Evolutionary conservation across 2,888 invertebrate genomes (phyloP).

Genomic region (Autographa pulchrina): DNA sequence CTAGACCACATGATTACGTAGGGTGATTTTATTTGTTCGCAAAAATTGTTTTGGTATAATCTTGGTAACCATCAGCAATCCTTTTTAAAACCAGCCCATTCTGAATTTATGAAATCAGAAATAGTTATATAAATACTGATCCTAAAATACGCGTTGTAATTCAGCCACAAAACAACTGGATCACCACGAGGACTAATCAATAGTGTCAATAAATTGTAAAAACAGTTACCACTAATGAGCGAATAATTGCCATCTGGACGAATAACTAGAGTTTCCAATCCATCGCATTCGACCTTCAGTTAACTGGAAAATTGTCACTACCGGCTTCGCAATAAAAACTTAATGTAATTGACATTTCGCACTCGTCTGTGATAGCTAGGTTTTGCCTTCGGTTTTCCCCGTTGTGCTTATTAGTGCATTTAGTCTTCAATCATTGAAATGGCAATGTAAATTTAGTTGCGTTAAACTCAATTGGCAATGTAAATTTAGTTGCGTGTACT

Average conservation of each 20-base stretch:
- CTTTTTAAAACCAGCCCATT: no score
- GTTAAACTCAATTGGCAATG: no score
- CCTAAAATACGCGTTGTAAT: background rate
- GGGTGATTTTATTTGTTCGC: no score
- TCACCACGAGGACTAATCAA: background rate
- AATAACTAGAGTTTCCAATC: conserved; percentile 68
- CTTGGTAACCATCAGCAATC: no score
- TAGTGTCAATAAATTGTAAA: conserved; percentile 23
- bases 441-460: no score
- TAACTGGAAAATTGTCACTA: conserved; percentile 74
- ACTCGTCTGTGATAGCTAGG: conserved; percentile 13
- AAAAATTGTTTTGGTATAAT: no score
- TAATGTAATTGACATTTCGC: conserved; percentile 40
- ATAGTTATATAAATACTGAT: background rate
- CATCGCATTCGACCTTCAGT: conserved; percentile 68
- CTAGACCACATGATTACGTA: no score
- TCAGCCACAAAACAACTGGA: background rate
- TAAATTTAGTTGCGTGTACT: no score
- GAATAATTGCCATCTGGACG: conserved; percentile 53
- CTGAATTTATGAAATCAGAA: background rate
- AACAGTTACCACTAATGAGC: conserved; percentile 42
- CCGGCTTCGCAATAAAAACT: conserved; percentile 49
- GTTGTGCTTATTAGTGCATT: conserved; percentile 8
- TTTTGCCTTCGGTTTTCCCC: conserved; percentile 27
- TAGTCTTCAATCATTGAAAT: no score